Evolutionary conservation across 1,140 invertebrate species (phyloP), one percentile per base, ranked within the genome.

Genomic region (Drosophila orosa): DNA sequence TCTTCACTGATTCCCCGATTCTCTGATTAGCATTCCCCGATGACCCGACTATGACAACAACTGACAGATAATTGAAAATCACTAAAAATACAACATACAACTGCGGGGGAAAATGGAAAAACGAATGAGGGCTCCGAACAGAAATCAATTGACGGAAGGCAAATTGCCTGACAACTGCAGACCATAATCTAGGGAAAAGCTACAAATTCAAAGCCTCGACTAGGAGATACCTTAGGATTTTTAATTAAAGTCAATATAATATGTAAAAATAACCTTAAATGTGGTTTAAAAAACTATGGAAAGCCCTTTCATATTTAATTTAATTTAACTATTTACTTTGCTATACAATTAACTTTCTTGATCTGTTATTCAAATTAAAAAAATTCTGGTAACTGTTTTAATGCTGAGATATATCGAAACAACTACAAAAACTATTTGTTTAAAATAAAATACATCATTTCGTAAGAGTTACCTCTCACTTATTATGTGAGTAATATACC

Each of bases 41-140:
- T 63, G 40, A 67, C 60, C 75, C 61, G 65, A n/a, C 68, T 63
- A 25, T 75, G 83, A 81, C 78, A 85, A 74, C 59, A 76, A 60
- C 48, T 48, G 74, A 68, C 73, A 71, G 62, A 58, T 87, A 86
- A 87, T 86, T 86, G 83, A 86, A 86, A 86, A 87, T 83, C 61
- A 67, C 65, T 68, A 40, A 71, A 71, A 71, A 69, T 47, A 69
- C 31, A 57, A 31, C 31, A 57, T 33, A 57, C 19, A 39, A 22
- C 19, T 9, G 13, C n/a, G 25, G 24, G 29, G 25, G 5, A 5
- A 25, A 47, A 29, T 17, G 33, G 61, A 29, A 66, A 31, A 40
- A 25, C 31, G 54, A 31, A 50, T 29, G 31, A 33, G 61, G 22
- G 55, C 27, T 54, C 61, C 33, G 7, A 24, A 19, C 39, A 35